phyloP scores from a whole-genome alignment of 1,140 invertebrate genomes.

The Brachystomella parvula region DNA sequence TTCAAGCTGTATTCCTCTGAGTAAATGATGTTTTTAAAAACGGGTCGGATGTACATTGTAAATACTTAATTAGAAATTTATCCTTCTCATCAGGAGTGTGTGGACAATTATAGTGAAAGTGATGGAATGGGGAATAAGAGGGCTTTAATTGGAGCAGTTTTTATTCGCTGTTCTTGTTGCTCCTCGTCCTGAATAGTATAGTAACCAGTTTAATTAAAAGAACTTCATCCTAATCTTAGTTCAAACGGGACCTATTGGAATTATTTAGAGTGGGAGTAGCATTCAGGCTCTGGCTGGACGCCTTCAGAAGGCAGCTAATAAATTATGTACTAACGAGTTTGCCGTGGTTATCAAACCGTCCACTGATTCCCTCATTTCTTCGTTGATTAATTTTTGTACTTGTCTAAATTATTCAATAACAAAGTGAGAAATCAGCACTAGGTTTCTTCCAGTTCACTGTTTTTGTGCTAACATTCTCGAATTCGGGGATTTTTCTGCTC shows the following conservation, averaged over 20 bases:
- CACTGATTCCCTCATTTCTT: not conserved
- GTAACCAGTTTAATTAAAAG: not conserved
- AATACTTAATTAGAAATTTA: not conserved
- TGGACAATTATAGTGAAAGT: not conserved
- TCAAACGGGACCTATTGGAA: not conserved
- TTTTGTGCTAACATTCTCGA: no score
- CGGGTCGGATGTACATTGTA: not conserved
- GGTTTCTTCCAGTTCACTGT: no score
- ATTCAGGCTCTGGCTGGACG: not conserved
- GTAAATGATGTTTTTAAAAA: not conserved
- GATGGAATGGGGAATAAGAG: not conserved
- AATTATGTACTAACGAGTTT: slow-evolving; percentile 4
- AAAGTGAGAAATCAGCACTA: no score
- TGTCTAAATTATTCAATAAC: not conserved
- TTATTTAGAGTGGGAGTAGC: not conserved
- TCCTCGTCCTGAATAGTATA: no score
- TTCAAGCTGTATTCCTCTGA: no score
- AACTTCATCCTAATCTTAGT: not conserved
- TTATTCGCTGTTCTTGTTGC: not conserved
- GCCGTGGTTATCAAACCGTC: no score
- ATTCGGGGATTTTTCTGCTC: no score
- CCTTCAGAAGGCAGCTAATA: not conserved
- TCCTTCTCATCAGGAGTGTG: not conserved
- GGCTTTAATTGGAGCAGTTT: not conserved
- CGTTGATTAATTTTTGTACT: not conserved